phyloP scores from a whole-genome alignment of 2,797 vertebrate species.

The Morus bassanus region DNA sequence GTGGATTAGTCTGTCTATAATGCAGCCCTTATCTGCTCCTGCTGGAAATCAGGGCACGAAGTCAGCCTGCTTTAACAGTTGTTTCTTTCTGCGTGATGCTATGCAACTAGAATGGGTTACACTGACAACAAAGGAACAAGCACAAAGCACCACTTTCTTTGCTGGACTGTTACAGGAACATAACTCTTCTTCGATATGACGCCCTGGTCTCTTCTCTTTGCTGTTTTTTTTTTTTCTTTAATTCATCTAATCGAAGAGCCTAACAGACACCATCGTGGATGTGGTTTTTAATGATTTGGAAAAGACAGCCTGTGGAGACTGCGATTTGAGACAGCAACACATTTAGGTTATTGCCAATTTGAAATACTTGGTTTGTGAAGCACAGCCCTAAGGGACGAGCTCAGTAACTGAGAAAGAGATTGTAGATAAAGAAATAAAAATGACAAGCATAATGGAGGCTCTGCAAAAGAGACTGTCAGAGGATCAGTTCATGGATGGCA shows the following conservation, averaged over 20 bases:
- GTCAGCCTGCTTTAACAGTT: slow-evolving; percentile 72
- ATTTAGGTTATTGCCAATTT: slow-evolving; percentile 75
- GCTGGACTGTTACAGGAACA: slow-evolving; percentile 71
- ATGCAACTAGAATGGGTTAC: slow-evolving; percentile 73
- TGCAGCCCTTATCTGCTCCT: slow-evolving; percentile 79
- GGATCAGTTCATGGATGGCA: slow-evolving; percentile 80
- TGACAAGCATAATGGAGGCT: slow-evolving; percentile 89
- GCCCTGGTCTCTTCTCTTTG: slow-evolving; percentile 44
- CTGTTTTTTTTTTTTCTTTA: slow-evolving; percentile 29
- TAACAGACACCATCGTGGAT: slow-evolving; percentile 71
- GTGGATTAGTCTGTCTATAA: slow-evolving; percentile 80
- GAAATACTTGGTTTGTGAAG: slow-evolving; percentile 78
- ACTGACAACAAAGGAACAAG: slow-evolving; percentile 77
- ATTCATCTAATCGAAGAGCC: slow-evolving; percentile 69
- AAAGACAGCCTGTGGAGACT: slow-evolving; percentile 76
- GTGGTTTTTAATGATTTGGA: slow-evolving; percentile 76
- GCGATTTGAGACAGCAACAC: slow-evolving; percentile 70
- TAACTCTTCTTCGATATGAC: slow-evolving; percentile 59
- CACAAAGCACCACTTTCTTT: slow-evolving; percentile 72
- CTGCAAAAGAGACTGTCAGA: slow-evolving; percentile 86
- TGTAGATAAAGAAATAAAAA: slow-evolving; percentile 91
- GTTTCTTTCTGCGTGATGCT: slow-evolving; percentile 72
- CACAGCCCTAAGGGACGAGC: slow-evolving; percentile 84
- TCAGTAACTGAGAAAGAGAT: slow-evolving; percentile 83
- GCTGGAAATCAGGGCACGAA: slow-evolving; percentile 75